Evolutionary conservation across 2,113 vertebrate genomes (phyloP), one percentile per base, ranked within the genome.

Genomic region (Centrocercus urophasianus): DNA sequence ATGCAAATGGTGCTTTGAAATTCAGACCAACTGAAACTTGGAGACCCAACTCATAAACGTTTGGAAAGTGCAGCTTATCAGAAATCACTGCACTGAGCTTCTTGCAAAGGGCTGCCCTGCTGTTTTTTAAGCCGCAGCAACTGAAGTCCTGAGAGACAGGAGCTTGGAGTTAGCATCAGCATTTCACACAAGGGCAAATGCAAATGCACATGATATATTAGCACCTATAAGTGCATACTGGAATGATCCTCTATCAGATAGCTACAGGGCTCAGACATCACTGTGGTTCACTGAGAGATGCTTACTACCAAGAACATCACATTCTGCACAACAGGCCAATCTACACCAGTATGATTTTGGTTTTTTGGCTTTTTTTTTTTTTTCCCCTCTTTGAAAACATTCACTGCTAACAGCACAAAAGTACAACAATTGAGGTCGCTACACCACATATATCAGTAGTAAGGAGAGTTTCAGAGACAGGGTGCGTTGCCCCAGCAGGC

Each of bases 361-460:
- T 27, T 54, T 28, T 54, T 54, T 28, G 25, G 50, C 50, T 54
- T 24, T 52, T 32, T 27, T 32, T 17, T 18, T 20, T 18, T 20
- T 78, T 88, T 32, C 16, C 22, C 84, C 36, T 22, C 21, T 45
- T 36, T 77, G 4, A 61, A 61, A 56, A 16, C 0, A 0, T 20
- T 84, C 21, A 13, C 8, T 66, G 45, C 30, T 45, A 48, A 71
- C 38, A 84, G 34, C 34, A 60, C 56, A 77, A 22, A 88, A 72
- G 32, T 10, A 71, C 42, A 83, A 5, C 15, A 87, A 34, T 21
- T 76, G 16, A 70, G 2, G 2, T 75, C 30, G 16, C 28, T 24
- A 4, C 8, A 38, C 21, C 0, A 61, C 30, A 32, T 38, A 22
- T 0, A 1, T 8, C 34, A 86, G 38, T 8, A 70, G 54, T 0